Base-by-base conservation (phyloP, 2,888 invertebrate genomes). In the Xanthorhoe designata region DNA sequence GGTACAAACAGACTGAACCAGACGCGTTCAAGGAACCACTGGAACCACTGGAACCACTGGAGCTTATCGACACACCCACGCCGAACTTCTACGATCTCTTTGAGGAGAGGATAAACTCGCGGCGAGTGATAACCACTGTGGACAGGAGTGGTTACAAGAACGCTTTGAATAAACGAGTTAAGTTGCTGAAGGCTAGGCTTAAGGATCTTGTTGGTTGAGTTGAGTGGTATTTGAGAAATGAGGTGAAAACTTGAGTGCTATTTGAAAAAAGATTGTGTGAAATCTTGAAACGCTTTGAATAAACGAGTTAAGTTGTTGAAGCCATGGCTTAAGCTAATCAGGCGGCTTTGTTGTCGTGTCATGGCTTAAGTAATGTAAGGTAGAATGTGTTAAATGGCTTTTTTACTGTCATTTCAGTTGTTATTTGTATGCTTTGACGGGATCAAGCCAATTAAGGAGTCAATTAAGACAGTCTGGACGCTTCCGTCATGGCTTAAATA, bases 1-100 rank as follows among this genome's bases (percentile, higher is more conserved):
- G 79, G 17, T 79, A 78, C 68, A 71, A 75, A 19, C 74, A 74
- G 38, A 70, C 73, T 2, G 76, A 75, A 13, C 60, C 69, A 8
- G 24, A 72, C 66, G 49, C 73, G 60, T 52, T 68, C 60, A 61
- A 55, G 45, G 35, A 42, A 13, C 38, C 38, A 65, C 68, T 45
- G 15, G 32, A 51, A 10, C 10, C 38, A 74, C 0, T 3, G 2
- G 24, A 72, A 73, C 0, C 32, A 32, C 7, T 32, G 24, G 2
- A 24, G 5, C 18, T 92, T 0, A 86, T 91, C 0, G 93, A 92
- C 74, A 87, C 92, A 0, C 94, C 94, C 0, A 72, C 91, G 0
- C 93, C 93, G 0, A 84, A 91, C 38, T 94, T 85, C 81, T 94
- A 94, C 67, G 88, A 91, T 53, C 66, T 93, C 0, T 91, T 92